Evolutionary conservation across 1,140 invertebrate genomes (phyloP).

Genomic region (Ceratina japonica): DNA sequence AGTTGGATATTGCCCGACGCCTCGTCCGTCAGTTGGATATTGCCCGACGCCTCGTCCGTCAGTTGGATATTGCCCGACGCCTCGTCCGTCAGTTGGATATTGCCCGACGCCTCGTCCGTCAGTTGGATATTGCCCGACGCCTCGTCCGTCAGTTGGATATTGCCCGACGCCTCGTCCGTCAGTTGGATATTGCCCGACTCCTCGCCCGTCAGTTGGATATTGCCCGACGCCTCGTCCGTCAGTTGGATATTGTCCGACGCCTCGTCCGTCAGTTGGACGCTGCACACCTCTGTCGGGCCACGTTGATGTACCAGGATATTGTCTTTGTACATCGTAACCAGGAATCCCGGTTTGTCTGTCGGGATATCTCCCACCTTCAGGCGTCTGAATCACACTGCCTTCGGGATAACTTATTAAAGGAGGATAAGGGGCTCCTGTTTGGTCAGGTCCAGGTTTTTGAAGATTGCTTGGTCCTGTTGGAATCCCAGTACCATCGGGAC

Average conservation of each 20-base stretch:
- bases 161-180: too few relatives aligned
- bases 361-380: constrained; percentile 8
- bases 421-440: constrained; percentile 1
- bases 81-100: constrained; percentile 43
- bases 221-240: too few relatives aligned
- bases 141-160: constrained; percentile 43
- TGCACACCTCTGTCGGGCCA: constrained; percentile 25
- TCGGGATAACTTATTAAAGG: neutral
- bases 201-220: constrained; percentile 42
- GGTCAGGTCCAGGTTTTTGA: neutral
- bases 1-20: constrained; percentile 33
- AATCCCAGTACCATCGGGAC: neutral
- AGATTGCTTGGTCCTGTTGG: neutral
- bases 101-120: too few relatives aligned
- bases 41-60: too few relatives aligned
- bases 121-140: constrained; percentile 33
- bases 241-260: constrained; percentile 33
- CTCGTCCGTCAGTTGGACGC: constrained; percentile 36
- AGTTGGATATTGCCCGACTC: constrained; percentile 33
- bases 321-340: neutral
- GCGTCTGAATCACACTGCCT: neutral
- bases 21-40: constrained; percentile 43
- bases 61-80: constrained; percentile 33
- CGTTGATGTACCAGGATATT: constrained; percentile 26
- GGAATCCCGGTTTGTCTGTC: neutral